These are phyloP conservation scores for Clarias batrachus DNA, from an alignment of 2,113 vertebrate species.

Conservation along the genomic window DNA sequence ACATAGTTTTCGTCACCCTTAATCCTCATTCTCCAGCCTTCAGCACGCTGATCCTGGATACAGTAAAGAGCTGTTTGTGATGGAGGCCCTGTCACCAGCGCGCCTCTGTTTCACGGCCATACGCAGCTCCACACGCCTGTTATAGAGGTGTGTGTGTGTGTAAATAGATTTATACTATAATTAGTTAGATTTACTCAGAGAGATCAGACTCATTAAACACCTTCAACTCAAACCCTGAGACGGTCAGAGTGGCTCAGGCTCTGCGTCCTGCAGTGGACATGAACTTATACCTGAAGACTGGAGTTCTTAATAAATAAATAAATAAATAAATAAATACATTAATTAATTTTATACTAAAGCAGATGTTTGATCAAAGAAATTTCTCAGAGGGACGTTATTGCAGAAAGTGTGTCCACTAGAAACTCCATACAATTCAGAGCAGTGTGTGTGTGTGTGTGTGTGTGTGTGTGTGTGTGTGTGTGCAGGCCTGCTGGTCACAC, in stretches of 20 bases:
- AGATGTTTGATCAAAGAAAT: neutral
- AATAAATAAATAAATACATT: neutral
- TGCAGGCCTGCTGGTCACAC: neutral
- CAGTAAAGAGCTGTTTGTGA: neutral
- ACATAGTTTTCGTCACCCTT: conserved; percentile 1
- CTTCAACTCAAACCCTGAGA: neutral
- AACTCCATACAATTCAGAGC: too few species aligned
- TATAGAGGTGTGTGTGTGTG: neutral
- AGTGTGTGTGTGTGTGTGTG: too few species aligned
- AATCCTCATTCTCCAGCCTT: conserved; percentile 2
- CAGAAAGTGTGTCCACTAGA: neutral
- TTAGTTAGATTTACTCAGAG: neutral
- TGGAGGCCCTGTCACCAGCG: neutral
- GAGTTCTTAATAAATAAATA: neutral
- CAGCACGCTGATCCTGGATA: neutral
- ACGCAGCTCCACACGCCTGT: neutral
- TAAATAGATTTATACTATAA: neutral
- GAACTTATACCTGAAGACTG: neutral
- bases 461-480: too few species aligned
- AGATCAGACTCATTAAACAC: neutral
- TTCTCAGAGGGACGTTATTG: too few species aligned
- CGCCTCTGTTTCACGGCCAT: conserved; percentile 13
- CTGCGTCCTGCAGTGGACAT: neutral
- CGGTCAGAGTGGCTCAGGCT: neutral
- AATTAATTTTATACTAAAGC: neutral